Evolutionary conservation across 1,140 invertebrate genomes (phyloP).

Genomic region (Dreissena rostriformis): DNA sequence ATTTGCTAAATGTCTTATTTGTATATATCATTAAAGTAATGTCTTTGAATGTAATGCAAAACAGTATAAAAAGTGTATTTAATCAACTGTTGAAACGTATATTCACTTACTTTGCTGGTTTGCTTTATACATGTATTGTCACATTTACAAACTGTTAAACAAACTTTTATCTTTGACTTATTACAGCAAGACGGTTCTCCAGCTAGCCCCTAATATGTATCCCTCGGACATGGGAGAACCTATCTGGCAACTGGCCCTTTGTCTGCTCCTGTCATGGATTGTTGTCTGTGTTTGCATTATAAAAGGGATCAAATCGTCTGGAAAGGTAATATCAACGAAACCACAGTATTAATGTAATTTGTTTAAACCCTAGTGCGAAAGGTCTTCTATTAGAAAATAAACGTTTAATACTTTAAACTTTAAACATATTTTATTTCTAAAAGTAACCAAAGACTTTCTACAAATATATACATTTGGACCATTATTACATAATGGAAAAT

Average conservation of each 20-base stretch:
- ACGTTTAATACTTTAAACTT: too few species aligned
- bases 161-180: neutral
- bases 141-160: neutral
- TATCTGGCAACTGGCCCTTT: conserved; percentile 87
- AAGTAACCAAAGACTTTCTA: too few species aligned
- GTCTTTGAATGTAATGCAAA: too few species aligned
- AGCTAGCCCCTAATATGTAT: conserved; percentile 87
- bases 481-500: too few species aligned
- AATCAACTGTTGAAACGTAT: too few species aligned
- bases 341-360: neutral
- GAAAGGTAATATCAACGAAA: conserved; percentile 85
- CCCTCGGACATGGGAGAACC: conserved; percentile 87
- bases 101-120: too few species aligned
- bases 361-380: neutral
- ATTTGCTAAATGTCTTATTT: too few species aligned
- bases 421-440: neutral
- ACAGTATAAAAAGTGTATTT: too few species aligned
- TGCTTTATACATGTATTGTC: too few species aligned
- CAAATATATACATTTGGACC: too few species aligned
- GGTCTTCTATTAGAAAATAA: neutral
- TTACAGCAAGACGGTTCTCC: conserved; percentile 88
- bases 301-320: conserved; percentile 92
- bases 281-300: conserved; percentile 91
- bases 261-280: conserved; percentile 89
- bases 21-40: too few species aligned